Conservation (phyloP, 1,140 invertebrate genomes). For the Callitettix versicolor region DNA sequence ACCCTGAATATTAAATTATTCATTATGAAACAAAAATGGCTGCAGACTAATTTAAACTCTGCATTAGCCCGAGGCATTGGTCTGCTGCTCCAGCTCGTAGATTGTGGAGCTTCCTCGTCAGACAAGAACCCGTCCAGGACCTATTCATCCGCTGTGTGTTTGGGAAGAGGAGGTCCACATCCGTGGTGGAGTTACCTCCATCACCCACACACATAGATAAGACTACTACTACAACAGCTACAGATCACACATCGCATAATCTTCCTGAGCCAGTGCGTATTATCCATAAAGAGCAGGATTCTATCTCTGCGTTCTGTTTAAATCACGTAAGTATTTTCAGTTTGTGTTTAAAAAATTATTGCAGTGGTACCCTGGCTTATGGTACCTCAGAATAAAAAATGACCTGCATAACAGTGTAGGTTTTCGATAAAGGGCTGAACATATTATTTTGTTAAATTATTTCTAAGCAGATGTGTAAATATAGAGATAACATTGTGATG, state of each 20-base stretch:
- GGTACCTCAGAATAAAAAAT: too few relatives aligned
- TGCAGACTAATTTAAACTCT: too few relatives aligned
- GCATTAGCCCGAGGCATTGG: constrained; percentile 47
- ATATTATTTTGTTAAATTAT: too few relatives aligned
- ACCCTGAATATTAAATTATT: too few relatives aligned
- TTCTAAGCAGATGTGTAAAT: too few relatives aligned
- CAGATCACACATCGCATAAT: constrained; percentile 28
- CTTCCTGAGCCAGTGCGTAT: constrained; percentile 79
- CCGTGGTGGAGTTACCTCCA: neutral
- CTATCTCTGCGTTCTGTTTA: constrained; percentile 92
- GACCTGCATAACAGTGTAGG: too few relatives aligned
- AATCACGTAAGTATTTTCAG: constrained; percentile 56
- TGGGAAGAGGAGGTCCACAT: constrained; percentile 49
- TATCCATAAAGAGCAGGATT: constrained; percentile 98
- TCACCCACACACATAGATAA: neutral
- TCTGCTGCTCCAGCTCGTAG: constrained; percentile 72
- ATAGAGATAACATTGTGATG: too few relatives aligned
- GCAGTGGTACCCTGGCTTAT: neutral
- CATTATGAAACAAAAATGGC: too few relatives aligned
- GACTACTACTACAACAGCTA: constrained; percentile 18
- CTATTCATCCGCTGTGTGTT: constrained; percentile 94
- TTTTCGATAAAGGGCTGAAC: too few relatives aligned
- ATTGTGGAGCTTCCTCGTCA: constrained; percentile 87
- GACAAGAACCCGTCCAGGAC: constrained; percentile 87
- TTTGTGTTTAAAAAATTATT: neutral